Conservation (phyloP, 2,113 vertebrate genomes). For the Pantherophis guttatus region DNA sequence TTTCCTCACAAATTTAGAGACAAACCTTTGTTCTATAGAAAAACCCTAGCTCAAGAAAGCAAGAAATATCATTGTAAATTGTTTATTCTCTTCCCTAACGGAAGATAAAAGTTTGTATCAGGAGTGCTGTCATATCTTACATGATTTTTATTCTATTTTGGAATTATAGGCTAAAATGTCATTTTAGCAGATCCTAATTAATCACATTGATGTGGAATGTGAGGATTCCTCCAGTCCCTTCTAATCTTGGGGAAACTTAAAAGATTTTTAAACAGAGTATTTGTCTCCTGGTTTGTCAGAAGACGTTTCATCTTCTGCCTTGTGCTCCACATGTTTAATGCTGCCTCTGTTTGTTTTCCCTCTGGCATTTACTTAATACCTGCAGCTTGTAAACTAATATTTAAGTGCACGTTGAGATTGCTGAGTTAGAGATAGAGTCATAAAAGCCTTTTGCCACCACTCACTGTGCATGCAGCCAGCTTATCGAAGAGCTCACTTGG, state of each 20-base stretch:
- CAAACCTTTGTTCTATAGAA: fast-evolving
- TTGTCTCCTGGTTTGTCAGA: not conserved
- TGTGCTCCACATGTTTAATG: not conserved
- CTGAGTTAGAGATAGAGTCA: slow-evolving; percentile 22
- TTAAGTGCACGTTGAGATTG: not conserved
- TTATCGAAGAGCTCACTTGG: slow-evolving; percentile 17
- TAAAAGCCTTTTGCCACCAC: slow-evolving; percentile 33
- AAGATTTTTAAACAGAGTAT: not conserved
- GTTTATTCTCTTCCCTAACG: not conserved
- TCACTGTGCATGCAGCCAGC: slow-evolving; percentile 16
- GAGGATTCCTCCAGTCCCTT: not conserved
- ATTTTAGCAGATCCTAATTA: not conserved
- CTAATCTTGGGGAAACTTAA: not conserved
- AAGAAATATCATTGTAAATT: not conserved
- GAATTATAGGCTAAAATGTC: not conserved
- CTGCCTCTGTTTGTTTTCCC: not conserved
- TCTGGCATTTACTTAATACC: slow-evolving; percentile 29
- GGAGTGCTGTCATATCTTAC: not conserved
- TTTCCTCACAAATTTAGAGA: not conserved
- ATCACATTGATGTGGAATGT: not conserved
- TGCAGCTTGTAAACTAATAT: slow-evolving; percentile 26
- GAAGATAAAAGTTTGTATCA: not conserved
- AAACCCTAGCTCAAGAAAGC: not conserved
- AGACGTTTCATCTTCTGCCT: not conserved
- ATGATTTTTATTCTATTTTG: not conserved